Base-by-base conservation (phyloP, 2,888 invertebrate genomes). In the Escarpia spicata region DNA sequence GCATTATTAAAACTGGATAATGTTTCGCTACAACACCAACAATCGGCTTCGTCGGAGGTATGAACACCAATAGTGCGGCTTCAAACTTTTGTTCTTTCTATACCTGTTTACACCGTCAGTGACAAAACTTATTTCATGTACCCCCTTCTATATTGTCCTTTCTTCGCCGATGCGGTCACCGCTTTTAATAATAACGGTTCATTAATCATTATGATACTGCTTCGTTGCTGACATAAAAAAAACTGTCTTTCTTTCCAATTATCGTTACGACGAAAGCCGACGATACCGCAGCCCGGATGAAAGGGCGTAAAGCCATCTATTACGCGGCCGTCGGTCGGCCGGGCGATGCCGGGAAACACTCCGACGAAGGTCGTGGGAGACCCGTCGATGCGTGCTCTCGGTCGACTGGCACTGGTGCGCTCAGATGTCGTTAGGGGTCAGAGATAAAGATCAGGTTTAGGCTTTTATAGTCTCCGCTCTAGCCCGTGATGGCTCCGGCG, bases 371-470 rank as follows among this genome's bases (percentile, higher is more conserved):
- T 75, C 75, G 75, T 75, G 75, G n/a, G 75, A 75, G 75, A 15
- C 19, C 75, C 75, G 19, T 6, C 75, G 19, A 75, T 26, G 75
- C 75, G 75, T 75, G 75, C 26, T 6, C n/a, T 75, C 6, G 75
- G 75, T n/a, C 75, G 75, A 26, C 75, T 75, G 75, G 75, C 75
- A 75, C 75, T 75, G 75, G 75, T 75, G 75, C 75, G 19, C 75
- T 15, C 75, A 19, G 75, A n/a, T 75, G 75, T 75, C 75, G 75
- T 75, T 75, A 75, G 75, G 75, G 75, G 75, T 75, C 75, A 75
- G 75, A 75, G 75, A 75, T 75, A 75, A 75, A 75, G 75, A 75
- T 75, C 75, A 75, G 75, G 75, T 75, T 75, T 75, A 75, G 75
- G 75, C 75, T 75, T 75, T 75, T 75, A 75, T 75, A 75, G 75